Percentiles rank a stretch among this genome's conserved stretches.
Evolutionary conservation across 1,140 invertebrate species (phyloP).

Genomic region (Drosophila parabipectinata): DNA sequence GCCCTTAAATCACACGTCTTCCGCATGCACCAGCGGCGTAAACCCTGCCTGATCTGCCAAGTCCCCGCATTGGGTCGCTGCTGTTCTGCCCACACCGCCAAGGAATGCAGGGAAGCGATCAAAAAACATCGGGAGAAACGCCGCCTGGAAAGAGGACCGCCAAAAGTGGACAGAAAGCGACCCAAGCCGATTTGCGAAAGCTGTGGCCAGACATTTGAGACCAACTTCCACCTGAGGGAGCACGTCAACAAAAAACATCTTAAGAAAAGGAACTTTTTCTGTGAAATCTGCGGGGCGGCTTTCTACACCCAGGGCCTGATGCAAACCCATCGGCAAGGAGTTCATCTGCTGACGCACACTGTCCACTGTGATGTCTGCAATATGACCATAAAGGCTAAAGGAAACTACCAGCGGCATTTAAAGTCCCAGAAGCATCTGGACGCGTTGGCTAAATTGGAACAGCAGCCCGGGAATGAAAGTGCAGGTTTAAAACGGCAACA

Average conservation of each 20-base stretch:
- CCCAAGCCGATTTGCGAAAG: slow-evolving; percentile 4
- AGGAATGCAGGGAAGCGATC: slow-evolving; percentile 24
- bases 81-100: slow-evolving; percentile 10
- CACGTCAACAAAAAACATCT: slow-evolving; percentile 34
- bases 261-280: slow-evolving; percentile 25
- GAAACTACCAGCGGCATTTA: slow-evolving; percentile 39
- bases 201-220: slow-evolving; percentile 13
- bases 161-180: background rate
- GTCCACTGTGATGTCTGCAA: slow-evolving; percentile 27
- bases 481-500: background rate
- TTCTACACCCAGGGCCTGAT: slow-evolving; percentile 30
- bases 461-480: background rate
- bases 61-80: slow-evolving; percentile 4
- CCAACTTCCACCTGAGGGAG: background rate
- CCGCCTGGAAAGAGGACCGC: background rate
- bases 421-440: slow-evolving; percentile 23
- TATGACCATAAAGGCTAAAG: slow-evolving; percentile 25
- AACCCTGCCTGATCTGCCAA: slow-evolving; percentile 29
- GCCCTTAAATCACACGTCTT: slow-evolving; percentile 3
- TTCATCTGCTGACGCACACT: slow-evolving; percentile 6
- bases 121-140: slow-evolving; percentile 3
- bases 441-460: background rate
- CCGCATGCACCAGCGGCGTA: slow-evolving; percentile 9
- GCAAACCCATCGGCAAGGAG: slow-evolving; percentile 15
- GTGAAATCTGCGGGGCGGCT: slow-evolving; percentile 31